A percentile compares a stretch with the other conserved stretches of the same genome.
Evolutionary conservation across 2,888 invertebrate genomes (phyloP).

Genomic region (Pammene aurita): DNA sequence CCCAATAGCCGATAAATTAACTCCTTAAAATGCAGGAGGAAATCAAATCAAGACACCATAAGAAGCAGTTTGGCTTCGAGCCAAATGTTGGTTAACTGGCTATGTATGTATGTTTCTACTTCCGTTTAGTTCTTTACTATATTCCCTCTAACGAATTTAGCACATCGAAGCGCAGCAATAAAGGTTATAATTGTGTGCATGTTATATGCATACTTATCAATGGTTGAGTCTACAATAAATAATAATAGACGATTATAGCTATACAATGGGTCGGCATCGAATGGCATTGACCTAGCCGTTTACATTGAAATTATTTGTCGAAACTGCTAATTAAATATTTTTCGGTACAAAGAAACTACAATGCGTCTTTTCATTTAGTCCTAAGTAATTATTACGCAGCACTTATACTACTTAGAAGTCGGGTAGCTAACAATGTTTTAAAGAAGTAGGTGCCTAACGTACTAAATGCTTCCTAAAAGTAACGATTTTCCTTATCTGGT

Average conservation of each 20-base stretch:
- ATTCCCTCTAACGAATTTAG: neutral
- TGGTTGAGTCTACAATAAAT: constrained; percentile 38
- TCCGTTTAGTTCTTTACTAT: constrained; percentile 25
- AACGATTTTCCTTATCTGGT: no score
- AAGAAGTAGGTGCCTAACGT: no score
- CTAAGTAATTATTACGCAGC: constrained; percentile 1
- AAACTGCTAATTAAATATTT: constrained; percentile 31
- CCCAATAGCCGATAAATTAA: constrained; percentile 20
- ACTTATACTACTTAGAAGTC: neutral
- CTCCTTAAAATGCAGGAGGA: constrained; percentile 25
- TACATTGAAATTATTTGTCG: constrained; percentile 32
- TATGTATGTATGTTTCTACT: constrained; percentile 25
- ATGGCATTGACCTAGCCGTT: constrained; percentile 29
- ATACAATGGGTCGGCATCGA: constrained; percentile 24
- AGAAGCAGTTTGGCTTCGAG: constrained; percentile 31
- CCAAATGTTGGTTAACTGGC: constrained; percentile 32
- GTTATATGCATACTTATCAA: constrained; percentile 26
- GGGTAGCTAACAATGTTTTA: neutral
- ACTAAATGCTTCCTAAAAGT: no score
- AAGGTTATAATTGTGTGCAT: constrained; percentile 10
- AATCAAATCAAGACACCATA: constrained; percentile 26
- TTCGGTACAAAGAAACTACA: constrained; percentile 28
- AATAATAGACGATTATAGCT: constrained; percentile 38
- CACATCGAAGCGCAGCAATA: neutral
- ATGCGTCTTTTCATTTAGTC: constrained; percentile 11